Base-by-base conservation (phyloP, 2,888 invertebrate genomes). In the Dasysyrphus albostriatus region DNA sequence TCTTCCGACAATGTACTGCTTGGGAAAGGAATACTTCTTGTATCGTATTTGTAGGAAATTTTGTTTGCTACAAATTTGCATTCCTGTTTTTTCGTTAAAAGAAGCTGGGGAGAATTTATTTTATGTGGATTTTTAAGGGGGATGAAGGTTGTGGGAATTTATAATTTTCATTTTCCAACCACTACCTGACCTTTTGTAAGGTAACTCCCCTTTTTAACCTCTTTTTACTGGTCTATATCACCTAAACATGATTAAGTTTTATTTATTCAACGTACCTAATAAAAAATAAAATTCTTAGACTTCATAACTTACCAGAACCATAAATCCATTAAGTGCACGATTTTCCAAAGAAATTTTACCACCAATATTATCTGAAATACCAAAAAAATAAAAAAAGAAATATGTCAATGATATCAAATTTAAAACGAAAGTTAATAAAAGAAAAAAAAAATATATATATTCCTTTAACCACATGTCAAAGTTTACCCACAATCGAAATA, bases 241-340 rank as follows among this genome's bases (percentile, higher is more conserved):
- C 44, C 2, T n/a, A 5, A 24, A 5, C 14, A 29, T 14, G 14
- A 24, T 12, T 29, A 7, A 34, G 6, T 37, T 34, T 19, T 34
- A 5, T 29, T 19, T 49, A 49, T 34, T 16, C 12, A 65, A 24
- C 24, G 4, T n/a, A 44, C n/a, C 16, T 34, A 19, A 39, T 47
- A 32, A n/a, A 63, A 9, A 29, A 61, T 14, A 72, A 24, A 24
- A 58, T 37, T 9, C 5, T 29, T 1, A 51, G 24, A 24, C 5
- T 42, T 5, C 37, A 12, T 19, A 10, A 82, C 77, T 82, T 56
- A 82, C 70, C 72, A 51, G 29, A 56, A 72, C 49, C 65, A 70
- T 72, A 77, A 72, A 72, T 77, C 58, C 63, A 67, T 82, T 82
- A 77, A 65, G 32, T 72, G 82, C 72, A 82, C 82, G 82, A 82